A percentile compares a stretch with the other conserved stretches of the same genome.
These are phyloP conservation scores for Podargus strigoides DNA, from an alignment of 2,797 vertebrate genomes.

Conservation along the genomic window DNA sequence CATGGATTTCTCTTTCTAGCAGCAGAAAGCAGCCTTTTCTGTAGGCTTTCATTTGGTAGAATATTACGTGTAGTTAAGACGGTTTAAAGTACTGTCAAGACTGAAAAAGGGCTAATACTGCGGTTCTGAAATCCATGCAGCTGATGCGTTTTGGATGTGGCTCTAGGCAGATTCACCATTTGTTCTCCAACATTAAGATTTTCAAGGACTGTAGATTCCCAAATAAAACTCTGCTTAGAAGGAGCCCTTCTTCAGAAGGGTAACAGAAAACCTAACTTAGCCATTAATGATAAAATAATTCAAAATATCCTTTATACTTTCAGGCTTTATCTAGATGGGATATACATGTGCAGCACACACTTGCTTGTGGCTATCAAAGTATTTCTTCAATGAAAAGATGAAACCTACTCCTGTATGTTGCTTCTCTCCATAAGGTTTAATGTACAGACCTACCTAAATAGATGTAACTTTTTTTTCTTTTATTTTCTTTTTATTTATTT, in stretches of 20 bases:
- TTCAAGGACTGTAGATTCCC: not conserved
- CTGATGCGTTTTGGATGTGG: constrained; percentile 7
- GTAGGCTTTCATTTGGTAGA: not conserved
- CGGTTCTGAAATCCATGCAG: not conserved
- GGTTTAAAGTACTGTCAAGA: not conserved
- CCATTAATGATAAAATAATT: not conserved
- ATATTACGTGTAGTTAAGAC: not conserved
- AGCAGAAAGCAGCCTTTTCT: not conserved
- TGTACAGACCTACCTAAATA: not conserved
- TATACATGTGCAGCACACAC: not conserved
- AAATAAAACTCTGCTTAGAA: not conserved
- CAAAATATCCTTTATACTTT: not conserved
- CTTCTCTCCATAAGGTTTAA: not conserved
- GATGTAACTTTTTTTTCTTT: not conserved
- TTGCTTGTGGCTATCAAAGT: not conserved
- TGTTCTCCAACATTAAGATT: not conserved
- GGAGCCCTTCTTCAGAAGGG: not conserved
- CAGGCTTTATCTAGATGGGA: not conserved
- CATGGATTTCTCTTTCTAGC: not conserved
- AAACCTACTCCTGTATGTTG: not conserved
- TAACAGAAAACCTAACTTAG: not conserved
- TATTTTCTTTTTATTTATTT: not conserved
- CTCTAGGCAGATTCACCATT: not conserved
- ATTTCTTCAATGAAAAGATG: constrained; percentile 7
- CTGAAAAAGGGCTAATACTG: not conserved